Evolutionary conservation across 30 jellyfish, hydroid and myxozoan genomes (phyloP), one percentile per base, ranked within the genome.

Genomic region (Chrysaora quinquecirrha): DNA sequence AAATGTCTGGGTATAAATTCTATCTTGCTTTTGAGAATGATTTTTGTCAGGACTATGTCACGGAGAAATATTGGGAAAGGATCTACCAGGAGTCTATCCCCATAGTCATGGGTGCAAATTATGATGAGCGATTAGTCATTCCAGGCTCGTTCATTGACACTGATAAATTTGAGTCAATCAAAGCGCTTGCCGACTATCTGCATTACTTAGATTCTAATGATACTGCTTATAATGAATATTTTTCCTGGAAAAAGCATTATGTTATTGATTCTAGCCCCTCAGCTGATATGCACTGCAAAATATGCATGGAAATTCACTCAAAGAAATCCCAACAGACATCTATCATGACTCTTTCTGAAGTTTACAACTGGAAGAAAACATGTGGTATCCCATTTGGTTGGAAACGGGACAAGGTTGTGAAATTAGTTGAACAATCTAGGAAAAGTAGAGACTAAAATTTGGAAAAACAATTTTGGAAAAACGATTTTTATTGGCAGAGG

Each of bases 131-230:
- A 18, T 32, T 64, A 4, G 83, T 89, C 20, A 78, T 90, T 32
- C 98, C 98, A 1, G 98, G 98, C 33, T 90, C 98, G 7, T 90
- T 43, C 71, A 90, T 90, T 30, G 96, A 90, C 79, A 95, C 64
- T 7, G 47, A 73, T 7, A 34, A 78, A 3, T 90, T 90, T 68
- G 31, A 60, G 3, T 90, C 98, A n/a, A 78, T 85, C 32, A 67
- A 85, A 64, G 76, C 68, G 23, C 86, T 90, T 16, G 98, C 97
- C 9, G 90, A 72, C 20, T 90, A 90, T 67, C 33, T 90, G n/a
- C 64, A 62, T 68, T 85, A 68, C 62, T 79, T 90, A 32, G 97
- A 86, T 48, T 31, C 38, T 21, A 79, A 90, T 77, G 96, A 90
- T 62, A 78, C 63, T 27, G 95, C 71, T 14, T 90, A 90, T 63